Conservation (phyloP, 2,888 invertebrate genomes). For the Acleris emargana region DNA sequence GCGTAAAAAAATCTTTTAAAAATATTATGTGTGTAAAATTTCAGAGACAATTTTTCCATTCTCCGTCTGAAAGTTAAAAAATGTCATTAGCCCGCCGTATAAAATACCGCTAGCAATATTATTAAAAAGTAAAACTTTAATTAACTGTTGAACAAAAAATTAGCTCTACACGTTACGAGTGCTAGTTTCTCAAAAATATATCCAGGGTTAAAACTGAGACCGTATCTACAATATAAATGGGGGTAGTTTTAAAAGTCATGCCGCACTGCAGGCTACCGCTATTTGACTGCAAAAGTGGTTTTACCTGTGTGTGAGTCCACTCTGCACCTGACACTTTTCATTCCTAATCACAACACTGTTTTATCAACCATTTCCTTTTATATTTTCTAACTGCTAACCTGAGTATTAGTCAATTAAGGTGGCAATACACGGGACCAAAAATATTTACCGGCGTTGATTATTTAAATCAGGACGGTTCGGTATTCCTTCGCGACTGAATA, state of each 20-base stretch:
- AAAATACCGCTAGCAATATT: background rate
- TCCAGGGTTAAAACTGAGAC: conserved; percentile 6
- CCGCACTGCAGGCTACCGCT: conserved; percentile 8
- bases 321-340: no score
- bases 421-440: conserved; percentile 44
- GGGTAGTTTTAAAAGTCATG: conserved; percentile 13
- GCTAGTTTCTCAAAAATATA: conserved; percentile 6
- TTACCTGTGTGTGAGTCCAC: background rate
- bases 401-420: conserved; percentile 43
- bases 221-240: conserved; percentile 18
- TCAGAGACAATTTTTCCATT: no score
- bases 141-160: background rate
- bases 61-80: no score
- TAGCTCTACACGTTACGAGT: background rate
- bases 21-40: no score
- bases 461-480: conserved; percentile 62
- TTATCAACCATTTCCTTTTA: no score
- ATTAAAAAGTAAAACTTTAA: background rate
- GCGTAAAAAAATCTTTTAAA: no score
- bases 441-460: conserved; percentile 55
- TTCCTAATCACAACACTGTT: no score
- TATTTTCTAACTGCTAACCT: no score
- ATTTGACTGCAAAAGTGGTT: background rate
- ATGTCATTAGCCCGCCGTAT: no score
- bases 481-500: conserved; percentile 62